Evolutionary conservation across 2,888 invertebrate species (phyloP).

Genomic region (Invenusta paracnida): DNA sequence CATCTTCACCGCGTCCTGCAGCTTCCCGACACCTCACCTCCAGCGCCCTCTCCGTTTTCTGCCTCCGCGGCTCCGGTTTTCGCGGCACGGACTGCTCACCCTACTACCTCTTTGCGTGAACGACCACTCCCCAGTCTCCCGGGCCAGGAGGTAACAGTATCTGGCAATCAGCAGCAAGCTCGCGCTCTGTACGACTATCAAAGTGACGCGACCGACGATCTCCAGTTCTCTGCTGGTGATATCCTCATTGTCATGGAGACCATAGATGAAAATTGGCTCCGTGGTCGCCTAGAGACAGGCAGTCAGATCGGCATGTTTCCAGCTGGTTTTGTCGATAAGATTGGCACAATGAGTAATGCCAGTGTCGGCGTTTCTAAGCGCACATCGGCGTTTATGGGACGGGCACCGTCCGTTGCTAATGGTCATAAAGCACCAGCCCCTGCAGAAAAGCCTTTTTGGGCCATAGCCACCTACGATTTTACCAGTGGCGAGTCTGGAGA

Average conservation of each 20-base stretch:
- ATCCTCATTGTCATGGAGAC: neutral
- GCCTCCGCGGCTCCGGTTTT: too few species aligned
- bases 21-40: neutral
- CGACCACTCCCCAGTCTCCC: neutral
- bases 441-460: neutral
- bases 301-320: neutral
- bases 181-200: conserved; percentile 18
- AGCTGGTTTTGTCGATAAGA: neutral
- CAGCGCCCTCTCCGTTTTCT: too few species aligned
- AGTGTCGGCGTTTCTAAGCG: too few species aligned
- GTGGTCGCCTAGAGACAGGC: neutral
- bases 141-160: too few species aligned
- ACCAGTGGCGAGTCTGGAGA: neutral
- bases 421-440: neutral
- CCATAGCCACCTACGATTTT: neutral
- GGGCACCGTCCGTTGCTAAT: neutral
- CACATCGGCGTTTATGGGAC: neutral
- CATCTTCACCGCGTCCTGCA: too few species aligned
- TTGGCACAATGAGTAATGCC: neutral
- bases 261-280: neutral
- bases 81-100: too few species aligned
- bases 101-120: neutral
- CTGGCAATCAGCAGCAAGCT: too few species aligned
- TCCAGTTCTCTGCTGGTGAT: neutral
- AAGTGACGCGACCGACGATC: neutral